phyloP scores from a whole-genome alignment of 2,797 vertebrate genomes.

The Diplodus sargus region DNA sequence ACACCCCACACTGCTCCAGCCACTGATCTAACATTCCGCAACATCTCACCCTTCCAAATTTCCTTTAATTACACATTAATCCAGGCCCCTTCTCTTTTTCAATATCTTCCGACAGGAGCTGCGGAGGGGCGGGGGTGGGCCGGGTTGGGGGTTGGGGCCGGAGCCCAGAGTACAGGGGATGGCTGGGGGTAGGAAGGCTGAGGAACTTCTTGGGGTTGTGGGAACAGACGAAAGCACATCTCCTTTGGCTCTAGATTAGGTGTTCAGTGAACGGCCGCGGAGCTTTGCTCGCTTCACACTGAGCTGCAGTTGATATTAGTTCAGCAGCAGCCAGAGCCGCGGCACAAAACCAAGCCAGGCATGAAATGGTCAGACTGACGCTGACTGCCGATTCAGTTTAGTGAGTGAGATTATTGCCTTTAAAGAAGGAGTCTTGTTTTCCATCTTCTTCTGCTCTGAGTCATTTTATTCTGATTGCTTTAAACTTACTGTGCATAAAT shows the following conservation, averaged over 20 bases:
- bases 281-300: conserved; percentile 69
- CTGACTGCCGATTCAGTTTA: conserved; percentile 16
- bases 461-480: conserved; percentile 9
- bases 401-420: conserved; percentile 37
- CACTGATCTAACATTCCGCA: conserved; percentile 99
- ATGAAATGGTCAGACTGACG: conserved; percentile 40
- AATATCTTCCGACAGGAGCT: conserved; percentile 93
- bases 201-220: conserved; percentile 87
- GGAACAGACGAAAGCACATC: conserved; percentile 85
- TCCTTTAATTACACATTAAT: conserved; percentile 99
- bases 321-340: conserved; percentile 56
- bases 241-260: conserved; percentile 81
- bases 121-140: conserved; percentile 77
- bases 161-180: conserved; percentile 75
- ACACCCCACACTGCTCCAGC: conserved; percentile 99
- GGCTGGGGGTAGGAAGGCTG: conserved; percentile 80
- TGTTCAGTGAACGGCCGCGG: conserved; percentile 67
- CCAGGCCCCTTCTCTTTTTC: conserved; percentile 98
- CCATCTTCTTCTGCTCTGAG: conserved; percentile 3
- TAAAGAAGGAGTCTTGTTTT: not conserved
- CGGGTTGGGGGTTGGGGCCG: conserved; percentile 78
- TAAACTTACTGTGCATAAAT: not conserved
- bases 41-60: conserved; percentile 99
- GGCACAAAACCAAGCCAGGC: conserved; percentile 40
- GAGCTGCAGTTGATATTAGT: conserved; percentile 59